A percentile compares a stretch with the other conserved stretches of the same genome.
Evolutionary conservation across 2,797 vertebrate genomes (phyloP).

Genomic region (Silurus aristotelis): DNA sequence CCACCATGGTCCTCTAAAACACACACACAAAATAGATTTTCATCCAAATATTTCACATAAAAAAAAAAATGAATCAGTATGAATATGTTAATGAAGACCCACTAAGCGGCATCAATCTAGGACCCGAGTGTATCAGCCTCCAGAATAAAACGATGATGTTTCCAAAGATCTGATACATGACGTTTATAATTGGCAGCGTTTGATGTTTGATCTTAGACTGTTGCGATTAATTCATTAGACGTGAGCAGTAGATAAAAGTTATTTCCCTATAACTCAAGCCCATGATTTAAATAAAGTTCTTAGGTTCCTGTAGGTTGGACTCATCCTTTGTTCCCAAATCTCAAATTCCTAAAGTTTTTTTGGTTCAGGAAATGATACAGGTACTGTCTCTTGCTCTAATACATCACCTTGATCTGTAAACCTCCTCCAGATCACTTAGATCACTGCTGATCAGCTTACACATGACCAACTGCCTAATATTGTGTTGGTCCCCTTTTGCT

Average conservation of each 20-base stretch:
- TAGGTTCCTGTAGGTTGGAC: not conserved
- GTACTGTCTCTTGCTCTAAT: no score
- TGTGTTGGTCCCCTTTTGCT: no score
- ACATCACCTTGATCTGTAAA: no score
- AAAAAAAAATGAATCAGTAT: not conserved
- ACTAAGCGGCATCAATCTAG: not conserved
- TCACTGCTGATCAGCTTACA: no score
- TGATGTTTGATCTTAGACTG: not conserved
- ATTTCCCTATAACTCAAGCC: not conserved
- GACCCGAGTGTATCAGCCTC: not conserved
- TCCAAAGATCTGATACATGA: not conserved
- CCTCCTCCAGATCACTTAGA: no score
- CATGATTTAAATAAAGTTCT: not conserved
- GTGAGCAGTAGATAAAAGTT: not conserved
- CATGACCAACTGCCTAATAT: no score
- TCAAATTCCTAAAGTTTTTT: no score
- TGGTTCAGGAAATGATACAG: no score
- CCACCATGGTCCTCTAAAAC: constrained; percentile 51
- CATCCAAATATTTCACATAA: not conserved
- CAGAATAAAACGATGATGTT: not conserved
- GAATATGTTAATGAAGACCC: not conserved
- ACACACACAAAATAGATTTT: constrained; percentile 15
- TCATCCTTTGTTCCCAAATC: no score
- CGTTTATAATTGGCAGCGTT: not conserved
- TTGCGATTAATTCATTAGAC: not conserved